phyloP scores from a whole-genome alignment of 2,797 vertebrate genomes.

The Chelmon rostratus region DNA sequence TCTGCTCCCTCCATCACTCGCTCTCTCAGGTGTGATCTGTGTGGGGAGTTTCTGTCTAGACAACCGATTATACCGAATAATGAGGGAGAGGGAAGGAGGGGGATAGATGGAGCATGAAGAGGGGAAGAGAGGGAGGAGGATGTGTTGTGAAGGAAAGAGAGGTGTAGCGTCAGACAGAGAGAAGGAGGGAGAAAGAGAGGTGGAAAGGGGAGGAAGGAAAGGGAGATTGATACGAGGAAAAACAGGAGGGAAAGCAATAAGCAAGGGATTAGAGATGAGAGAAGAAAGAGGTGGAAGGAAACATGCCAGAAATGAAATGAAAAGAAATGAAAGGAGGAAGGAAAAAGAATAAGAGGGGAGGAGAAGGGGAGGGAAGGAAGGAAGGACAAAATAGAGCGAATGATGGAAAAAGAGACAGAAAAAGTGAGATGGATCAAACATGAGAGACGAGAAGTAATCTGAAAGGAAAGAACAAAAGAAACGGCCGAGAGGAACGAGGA shows the following conservation, averaged over 20 bases:
- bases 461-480: neutral
- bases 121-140: conserved; percentile 35
- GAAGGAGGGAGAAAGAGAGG: neutral
- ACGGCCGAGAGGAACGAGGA: neutral
- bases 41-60: conserved; percentile 79
- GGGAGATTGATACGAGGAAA: neutral
- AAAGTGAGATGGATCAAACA: neutral
- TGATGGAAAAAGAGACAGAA: neutral
- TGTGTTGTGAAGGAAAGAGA: conserved; percentile 41
- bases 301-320: neutral
- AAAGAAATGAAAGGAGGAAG: neutral
- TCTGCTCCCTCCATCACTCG: conserved; percentile 19
- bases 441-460: neutral
- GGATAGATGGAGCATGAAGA: conserved; percentile 47
- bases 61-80: conserved; percentile 79
- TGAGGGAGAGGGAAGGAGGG: conserved; percentile 45
- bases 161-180: conserved; percentile 55
- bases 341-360: neutral
- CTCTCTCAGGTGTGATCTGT: conserved; percentile 77
- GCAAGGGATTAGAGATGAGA: conserved; percentile 34
- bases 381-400: neutral
- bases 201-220: conserved; percentile 27
- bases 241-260: conserved; percentile 22
- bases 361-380: neutral
- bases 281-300: conserved; percentile 14